These are phyloP conservation scores for Scophthalmus maximus DNA, from an alignment of 2,113 vertebrate species.

Conservation along the genomic window DNA sequence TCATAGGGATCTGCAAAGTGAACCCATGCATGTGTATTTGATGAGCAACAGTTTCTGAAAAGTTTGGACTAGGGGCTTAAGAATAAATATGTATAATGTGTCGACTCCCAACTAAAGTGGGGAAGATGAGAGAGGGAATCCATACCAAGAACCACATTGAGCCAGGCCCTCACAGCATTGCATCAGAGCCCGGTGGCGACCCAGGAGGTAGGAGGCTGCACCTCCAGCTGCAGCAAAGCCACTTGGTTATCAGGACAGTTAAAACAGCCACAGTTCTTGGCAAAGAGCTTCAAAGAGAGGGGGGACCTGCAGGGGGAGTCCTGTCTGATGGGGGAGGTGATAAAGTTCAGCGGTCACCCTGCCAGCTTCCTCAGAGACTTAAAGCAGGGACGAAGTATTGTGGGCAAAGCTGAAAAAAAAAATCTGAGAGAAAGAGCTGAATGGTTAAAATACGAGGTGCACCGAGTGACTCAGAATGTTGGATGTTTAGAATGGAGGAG, in stretches of 20 bases:
- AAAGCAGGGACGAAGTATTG: slow-evolving; percentile 17
- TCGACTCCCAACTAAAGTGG: slow-evolving; percentile 32
- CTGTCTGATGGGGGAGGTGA: slow-evolving; percentile 72
- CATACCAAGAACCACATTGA: slow-evolving; percentile 42
- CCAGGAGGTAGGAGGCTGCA: slow-evolving; percentile 41
- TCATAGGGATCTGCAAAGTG: not conserved
- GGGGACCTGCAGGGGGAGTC: slow-evolving; percentile 56
- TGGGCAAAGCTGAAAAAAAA: not conserved
- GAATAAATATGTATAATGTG: slow-evolving; percentile 15
- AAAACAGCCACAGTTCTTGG: slow-evolving; percentile 61
- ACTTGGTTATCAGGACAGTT: slow-evolving; percentile 64
- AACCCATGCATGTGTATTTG: slow-evolving; percentile 13
- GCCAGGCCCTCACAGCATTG: slow-evolving; percentile 40
- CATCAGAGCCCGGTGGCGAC: slow-evolving; percentile 30
- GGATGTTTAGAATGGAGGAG: slow-evolving; percentile 60
- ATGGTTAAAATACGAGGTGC: slow-evolving; percentile 33
- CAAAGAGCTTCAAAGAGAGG: slow-evolving; percentile 37
- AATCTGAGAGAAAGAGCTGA: slow-evolving; percentile 16
- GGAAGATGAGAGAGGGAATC: slow-evolving; percentile 54
- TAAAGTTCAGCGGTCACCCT: slow-evolving; percentile 66
- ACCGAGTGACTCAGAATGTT: slow-evolving; percentile 37
- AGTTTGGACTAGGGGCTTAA: slow-evolving; percentile 11
- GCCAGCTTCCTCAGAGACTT: slow-evolving; percentile 71
- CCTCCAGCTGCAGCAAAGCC: slow-evolving; percentile 45
- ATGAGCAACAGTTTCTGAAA: slow-evolving; percentile 30